phyloP scores from a whole-genome alignment of 1,140 invertebrate genomes.

The Drosophila ironensis region DNA sequence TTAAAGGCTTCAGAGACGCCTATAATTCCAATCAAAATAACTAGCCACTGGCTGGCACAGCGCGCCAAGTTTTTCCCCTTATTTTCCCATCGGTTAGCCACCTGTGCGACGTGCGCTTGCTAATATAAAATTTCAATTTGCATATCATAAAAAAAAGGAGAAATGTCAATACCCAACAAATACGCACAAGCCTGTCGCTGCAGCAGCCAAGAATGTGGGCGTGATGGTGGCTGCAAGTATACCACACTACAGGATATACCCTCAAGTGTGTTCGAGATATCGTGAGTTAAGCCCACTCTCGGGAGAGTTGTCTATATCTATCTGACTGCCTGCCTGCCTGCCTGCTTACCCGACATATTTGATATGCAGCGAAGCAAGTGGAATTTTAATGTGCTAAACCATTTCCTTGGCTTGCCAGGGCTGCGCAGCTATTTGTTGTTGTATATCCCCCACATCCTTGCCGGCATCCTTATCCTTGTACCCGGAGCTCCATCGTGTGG shows the following conservation, averaged over 20 bases:
- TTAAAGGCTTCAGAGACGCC: constrained; percentile 27
- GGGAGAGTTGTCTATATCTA: constrained; percentile 18
- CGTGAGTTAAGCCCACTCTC: constrained; percentile 54
- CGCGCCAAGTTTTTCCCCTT: not conserved
- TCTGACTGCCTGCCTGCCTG: not conserved
- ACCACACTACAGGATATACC: no score
- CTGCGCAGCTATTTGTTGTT: constrained; percentile 22
- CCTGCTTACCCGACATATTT: constrained; percentile 65
- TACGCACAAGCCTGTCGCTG: constrained; percentile 46
- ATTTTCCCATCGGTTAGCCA: constrained; percentile 38
- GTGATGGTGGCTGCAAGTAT: not conserved
- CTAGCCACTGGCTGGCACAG: constrained; percentile 42
- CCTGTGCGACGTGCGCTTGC: constrained; percentile 41
- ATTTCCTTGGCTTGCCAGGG: constrained; percentile 56
- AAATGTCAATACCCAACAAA: constrained; percentile 74
- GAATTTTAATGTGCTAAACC: constrained; percentile 80
- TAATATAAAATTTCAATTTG: constrained; percentile 80
- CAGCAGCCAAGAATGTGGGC: constrained; percentile 22
- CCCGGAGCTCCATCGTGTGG: constrained; percentile 16
- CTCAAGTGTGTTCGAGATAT: no score
- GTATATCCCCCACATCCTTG: constrained; percentile 1
- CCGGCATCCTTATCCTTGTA: constrained; percentile 20
- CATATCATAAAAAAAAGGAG: constrained; percentile 74
- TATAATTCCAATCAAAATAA: constrained; percentile 74
- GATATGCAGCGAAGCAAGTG: constrained; percentile 76